Percentiles rank a stretch among this genome's conserved stretches.
These are phyloP conservation scores for Coranthus polyacanthus DNA, from an alignment of 2,797 vertebrate species.

Conservation along the genomic window DNA sequence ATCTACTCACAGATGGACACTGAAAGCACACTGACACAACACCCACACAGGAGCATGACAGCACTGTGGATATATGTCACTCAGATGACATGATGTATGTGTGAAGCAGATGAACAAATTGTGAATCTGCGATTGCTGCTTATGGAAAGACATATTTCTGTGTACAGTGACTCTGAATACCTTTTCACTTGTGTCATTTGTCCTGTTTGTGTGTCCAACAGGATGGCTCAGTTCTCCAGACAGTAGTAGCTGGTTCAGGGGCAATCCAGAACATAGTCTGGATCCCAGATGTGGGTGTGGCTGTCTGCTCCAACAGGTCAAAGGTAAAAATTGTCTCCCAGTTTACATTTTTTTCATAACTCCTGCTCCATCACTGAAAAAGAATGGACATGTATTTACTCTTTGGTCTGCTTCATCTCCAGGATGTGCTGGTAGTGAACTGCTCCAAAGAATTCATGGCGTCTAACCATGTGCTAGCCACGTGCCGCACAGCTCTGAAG, in stretches of 20 bases:
- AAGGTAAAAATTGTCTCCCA: slow-evolving; percentile 83
- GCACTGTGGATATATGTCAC: neutral
- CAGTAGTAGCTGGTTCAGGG: slow-evolving; percentile 94
- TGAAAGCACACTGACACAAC: neutral
- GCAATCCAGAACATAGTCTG: slow-evolving; percentile 96
- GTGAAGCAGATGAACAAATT: neutral
- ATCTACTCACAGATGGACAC: slow-evolving; percentile 10
- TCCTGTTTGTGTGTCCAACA: slow-evolving; percentile 64
- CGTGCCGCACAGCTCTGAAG: slow-evolving; percentile 93
- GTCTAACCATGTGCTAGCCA: slow-evolving; percentile 93
- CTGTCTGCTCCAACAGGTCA: slow-evolving; percentile 96
- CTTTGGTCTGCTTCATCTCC: slow-evolving; percentile 12
- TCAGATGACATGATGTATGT: neutral
- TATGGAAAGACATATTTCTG: neutral
- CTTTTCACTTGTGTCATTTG: slow-evolving; percentile 7
- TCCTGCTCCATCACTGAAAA: neutral
- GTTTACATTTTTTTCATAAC: neutral
- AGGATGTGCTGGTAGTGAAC: slow-evolving; percentile 97
- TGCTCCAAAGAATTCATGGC: slow-evolving; percentile 92
- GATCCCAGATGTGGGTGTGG: slow-evolving; percentile 97
- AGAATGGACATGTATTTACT: neutral
- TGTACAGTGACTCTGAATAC: slow-evolving; percentile 22
- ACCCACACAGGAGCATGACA: neutral
- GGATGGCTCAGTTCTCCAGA: slow-evolving; percentile 97
- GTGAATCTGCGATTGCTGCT: too few relatives aligned